Percentiles rank a stretch among this genome's conserved stretches.
Conservation (phyloP, 30 jellyfish, hydroid and myxozoan species). For the Hydra vulgaris region DNA sequence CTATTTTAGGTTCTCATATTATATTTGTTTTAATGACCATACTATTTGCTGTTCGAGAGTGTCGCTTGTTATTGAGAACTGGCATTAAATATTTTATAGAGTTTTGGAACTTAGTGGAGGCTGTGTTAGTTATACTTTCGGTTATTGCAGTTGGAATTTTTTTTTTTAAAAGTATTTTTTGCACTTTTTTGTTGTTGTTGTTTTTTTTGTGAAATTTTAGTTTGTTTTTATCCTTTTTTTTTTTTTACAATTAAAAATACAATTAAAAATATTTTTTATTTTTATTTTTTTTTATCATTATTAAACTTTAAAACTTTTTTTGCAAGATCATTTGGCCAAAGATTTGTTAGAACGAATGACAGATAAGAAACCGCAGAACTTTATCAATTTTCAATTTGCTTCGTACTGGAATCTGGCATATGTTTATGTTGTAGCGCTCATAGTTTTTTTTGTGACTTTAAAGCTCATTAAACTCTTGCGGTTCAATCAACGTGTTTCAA, state of each 20-base stretch:
- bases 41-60: conserved; percentile 54
- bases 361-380: neutral
- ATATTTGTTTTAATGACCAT: conserved; percentile 44
- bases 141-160: conserved; percentile 83
- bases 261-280: too few species aligned
- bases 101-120: conserved; percentile 89
- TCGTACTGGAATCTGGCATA: too few species aligned
- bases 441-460: too few species aligned
- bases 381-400: neutral
- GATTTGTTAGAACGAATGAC: neutral
- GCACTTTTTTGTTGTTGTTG: too few species aligned
- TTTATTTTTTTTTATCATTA: too few species aligned
- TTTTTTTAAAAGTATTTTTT: conserved; percentile 14
- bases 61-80: conserved; percentile 31
- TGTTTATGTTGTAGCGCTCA: too few species aligned
- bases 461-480: too few species aligned
- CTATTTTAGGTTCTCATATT: conserved; percentile 72
- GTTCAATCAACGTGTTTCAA: too few species aligned
- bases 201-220: too few species aligned
- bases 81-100: conserved; percentile 46
- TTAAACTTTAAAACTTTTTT: too few species aligned
- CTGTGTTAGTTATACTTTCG: conserved; percentile 38
- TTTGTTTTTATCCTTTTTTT: too few species aligned
- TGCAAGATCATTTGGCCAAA: neutral
- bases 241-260: too few species aligned